Base-by-base conservation (phyloP, 2,888 invertebrate species). In the Andricus curvator region DNA sequence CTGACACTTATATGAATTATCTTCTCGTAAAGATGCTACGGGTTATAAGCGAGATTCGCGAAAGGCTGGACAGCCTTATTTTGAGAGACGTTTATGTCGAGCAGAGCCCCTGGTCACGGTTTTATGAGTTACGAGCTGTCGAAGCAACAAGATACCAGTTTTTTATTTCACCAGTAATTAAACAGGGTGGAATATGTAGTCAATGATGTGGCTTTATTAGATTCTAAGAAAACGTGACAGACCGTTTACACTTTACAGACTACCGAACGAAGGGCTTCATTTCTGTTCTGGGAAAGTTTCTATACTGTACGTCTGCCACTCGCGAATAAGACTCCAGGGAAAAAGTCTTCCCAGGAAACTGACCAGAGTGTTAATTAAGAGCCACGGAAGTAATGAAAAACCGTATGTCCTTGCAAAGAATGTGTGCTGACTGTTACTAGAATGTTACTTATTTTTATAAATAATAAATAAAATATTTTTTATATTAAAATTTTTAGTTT, bases 311-410 rank as follows among this genome's bases (percentile, higher is more conserved):
- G 62, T 62, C 62, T 62, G 62, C 22, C 13, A 68, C 67, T 68
- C 67, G 44, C 22, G 67, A 67, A 67, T 67, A 67, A 13, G 13
- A 41, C 67, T 67, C 67, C 5, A 25, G 67, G 44, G 44, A 44
- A 68, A 68, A 44, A 68, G 44, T 67, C 67, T 44, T 22, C 44
- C n/a, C 44, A 44, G 13, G 25, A 68, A 44, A 68, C 44, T 68
- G 67, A 44, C 44, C 44, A 68, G 41, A 67, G 67, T 68, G 22
- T 68, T 68, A 68, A 68, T 68, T 68, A 68, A 68, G 37, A 67
- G 41, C 41, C 20, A 37, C 67, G 67, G 37, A 67, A 67, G 67
- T 67, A 41, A 67, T 67, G 41, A 9, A 44, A 68, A 44, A 22
- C 22, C n/a, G 25, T n/a, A 66, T 37, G 66, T n/a, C 41, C 66